These are phyloP conservation scores for Lophius americanus DNA, from an alignment of 2,797 vertebrate species.

Conservation along the genomic window DNA sequence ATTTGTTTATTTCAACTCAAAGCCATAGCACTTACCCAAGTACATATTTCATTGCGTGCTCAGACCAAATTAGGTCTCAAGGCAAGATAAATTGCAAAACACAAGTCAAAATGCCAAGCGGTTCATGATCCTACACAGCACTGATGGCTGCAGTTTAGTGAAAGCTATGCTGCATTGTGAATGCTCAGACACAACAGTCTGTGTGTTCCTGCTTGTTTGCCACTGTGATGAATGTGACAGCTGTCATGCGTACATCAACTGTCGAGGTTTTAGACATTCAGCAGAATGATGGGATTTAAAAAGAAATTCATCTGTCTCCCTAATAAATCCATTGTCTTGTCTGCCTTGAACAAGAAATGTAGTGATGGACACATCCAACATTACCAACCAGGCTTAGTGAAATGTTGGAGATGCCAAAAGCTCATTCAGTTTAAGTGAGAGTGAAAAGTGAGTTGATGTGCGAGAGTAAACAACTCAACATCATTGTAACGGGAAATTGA, in stretches of 20 bases:
- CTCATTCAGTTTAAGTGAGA: slow-evolving; percentile 79
- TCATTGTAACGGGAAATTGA: slow-evolving; percentile 66
- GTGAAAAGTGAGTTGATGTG: slow-evolving; percentile 81
- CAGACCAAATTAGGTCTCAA: slow-evolving; percentile 79
- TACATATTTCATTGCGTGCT: slow-evolving; percentile 75
- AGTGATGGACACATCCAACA: slow-evolving; percentile 77
- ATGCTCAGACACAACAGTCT: slow-evolving; percentile 64
- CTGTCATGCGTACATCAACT: slow-evolving; percentile 79
- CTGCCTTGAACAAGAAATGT: slow-evolving; percentile 68
- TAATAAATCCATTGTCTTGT: slow-evolving; percentile 82
- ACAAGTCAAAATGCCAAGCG: slow-evolving; percentile 71
- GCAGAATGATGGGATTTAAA: slow-evolving; percentile 77
- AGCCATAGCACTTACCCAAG: slow-evolving; percentile 77
- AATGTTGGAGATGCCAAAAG: slow-evolving; percentile 64
- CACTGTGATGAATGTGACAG: slow-evolving; percentile 76
- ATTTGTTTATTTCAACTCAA: slow-evolving; percentile 84
- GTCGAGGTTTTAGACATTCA: slow-evolving; percentile 73
- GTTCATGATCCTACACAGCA: slow-evolving; percentile 74
- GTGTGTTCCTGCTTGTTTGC: slow-evolving; percentile 70
- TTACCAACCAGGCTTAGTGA: slow-evolving; percentile 62
- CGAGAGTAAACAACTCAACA: slow-evolving; percentile 77
- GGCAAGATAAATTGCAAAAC: slow-evolving; percentile 78
- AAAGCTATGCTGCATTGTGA: slow-evolving; percentile 60
- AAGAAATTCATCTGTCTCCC: slow-evolving; percentile 79
- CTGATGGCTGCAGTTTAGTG: slow-evolving; percentile 63